Evolutionary conservation across 2,888 invertebrate genomes (phyloP).

Genomic region (Pomacea canaliculata): DNA sequence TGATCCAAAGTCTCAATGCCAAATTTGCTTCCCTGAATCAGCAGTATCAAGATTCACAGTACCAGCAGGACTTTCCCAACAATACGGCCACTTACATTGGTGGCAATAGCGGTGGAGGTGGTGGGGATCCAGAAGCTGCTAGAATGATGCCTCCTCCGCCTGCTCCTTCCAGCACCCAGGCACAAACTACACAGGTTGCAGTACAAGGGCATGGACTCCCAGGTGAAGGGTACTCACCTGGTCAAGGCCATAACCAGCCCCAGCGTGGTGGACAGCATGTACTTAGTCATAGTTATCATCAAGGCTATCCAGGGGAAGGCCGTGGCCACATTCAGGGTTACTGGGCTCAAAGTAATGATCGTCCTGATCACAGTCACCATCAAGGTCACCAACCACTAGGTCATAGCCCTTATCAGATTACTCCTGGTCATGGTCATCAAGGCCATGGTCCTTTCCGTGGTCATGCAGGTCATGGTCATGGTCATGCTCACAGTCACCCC

Average conservation of each 20-base stretch:
- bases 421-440: slow-evolving; percentile 16
- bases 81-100: slow-evolving; percentile 12
- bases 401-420: slow-evolving; percentile 1
- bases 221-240: neutral
- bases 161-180: slow-evolving; percentile 11
- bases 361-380: neutral
- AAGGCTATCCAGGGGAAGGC: slow-evolving; percentile 2
- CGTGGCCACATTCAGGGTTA: neutral
- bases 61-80: slow-evolving; percentile 16
- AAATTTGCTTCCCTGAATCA: slow-evolving; percentile 51
- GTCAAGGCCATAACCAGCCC: neutral
- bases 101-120: slow-evolving; percentile 24
- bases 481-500: slow-evolving; percentile 11
- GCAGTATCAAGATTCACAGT: slow-evolving; percentile 37
- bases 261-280: neutral
- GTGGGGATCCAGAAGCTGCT: slow-evolving; percentile 18
- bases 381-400: slow-evolving; percentile 3
- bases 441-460: slow-evolving; percentile 15
- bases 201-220: slow-evolving; percentile 1
- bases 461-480: neutral
- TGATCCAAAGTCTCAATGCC: slow-evolving; percentile 50
- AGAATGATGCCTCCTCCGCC: slow-evolving; percentile 14
- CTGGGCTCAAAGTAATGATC: neutral
- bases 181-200: slow-evolving; percentile 10
- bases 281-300: neutral